A percentile compares a stretch with the other conserved stretches of the same genome.
Evolutionary conservation across 2,888 invertebrate genomes (phyloP).

Genomic region (Plebejus melissa): DNA sequence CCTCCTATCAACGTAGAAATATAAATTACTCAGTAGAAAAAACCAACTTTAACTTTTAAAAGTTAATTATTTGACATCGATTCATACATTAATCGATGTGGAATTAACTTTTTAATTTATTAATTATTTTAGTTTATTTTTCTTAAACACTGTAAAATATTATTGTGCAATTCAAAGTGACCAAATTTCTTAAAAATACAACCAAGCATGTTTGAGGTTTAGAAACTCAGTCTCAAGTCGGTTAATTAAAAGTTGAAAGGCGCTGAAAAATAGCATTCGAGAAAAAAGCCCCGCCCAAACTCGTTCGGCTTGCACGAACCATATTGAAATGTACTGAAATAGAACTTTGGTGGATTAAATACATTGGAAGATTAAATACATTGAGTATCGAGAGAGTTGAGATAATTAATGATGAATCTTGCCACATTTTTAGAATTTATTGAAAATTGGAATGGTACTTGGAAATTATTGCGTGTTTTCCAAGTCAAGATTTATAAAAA

Average conservation of each 20-base stretch:
- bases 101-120: no score
- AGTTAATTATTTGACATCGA: no score
- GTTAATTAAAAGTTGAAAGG: constrained; percentile 9
- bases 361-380: neutral
- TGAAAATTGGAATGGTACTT: neutral
- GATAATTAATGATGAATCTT: constrained; percentile 3
- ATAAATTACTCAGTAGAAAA: no score
- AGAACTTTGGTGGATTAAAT: neutral
- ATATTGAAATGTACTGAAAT: constrained; percentile 8
- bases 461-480: neutral
- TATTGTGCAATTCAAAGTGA: no score
- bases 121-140: no score
- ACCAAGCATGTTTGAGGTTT: neutral
- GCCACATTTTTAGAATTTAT: neutral
- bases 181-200: neutral
- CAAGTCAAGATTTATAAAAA: no score
- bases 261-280: neutral
- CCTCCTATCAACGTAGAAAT: no score
- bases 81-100: no score
- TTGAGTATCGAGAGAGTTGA: constrained; percentile 4
- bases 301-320: neutral
- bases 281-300: neutral
- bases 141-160: no score
- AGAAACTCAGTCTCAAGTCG: neutral
- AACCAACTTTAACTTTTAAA: no score